phyloP scores from a whole-genome alignment of 2,797 vertebrate genomes.

The Limosa lapponica region DNA sequence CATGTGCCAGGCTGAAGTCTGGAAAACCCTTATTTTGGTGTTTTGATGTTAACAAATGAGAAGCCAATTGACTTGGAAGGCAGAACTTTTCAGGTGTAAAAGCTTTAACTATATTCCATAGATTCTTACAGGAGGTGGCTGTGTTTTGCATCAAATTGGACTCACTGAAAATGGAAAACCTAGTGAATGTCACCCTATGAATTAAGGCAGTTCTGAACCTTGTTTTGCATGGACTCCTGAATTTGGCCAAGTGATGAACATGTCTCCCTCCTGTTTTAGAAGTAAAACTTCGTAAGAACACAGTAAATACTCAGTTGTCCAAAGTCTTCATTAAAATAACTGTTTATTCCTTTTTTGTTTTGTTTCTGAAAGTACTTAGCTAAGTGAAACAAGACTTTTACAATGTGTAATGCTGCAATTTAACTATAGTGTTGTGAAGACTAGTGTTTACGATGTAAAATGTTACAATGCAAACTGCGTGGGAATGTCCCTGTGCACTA shows the following conservation, averaged over 20 bases:
- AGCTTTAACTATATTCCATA: neutral
- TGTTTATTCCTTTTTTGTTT: slow-evolving; percentile 1
- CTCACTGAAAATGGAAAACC: neutral
- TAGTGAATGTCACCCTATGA: neutral
- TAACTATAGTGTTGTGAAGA: slow-evolving; percentile 48
- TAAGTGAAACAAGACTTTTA: slow-evolving; percentile 11
- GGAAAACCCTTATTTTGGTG: neutral
- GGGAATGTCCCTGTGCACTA: slow-evolving; percentile 20
- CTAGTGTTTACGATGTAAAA: slow-evolving; percentile 31
- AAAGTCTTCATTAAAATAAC: slow-evolving; percentile 6
- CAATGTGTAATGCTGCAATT: slow-evolving; percentile 26
- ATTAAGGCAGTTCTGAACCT: neutral
- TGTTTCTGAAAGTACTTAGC: slow-evolving; percentile 31
- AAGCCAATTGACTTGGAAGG: neutral
- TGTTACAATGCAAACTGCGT: neutral
- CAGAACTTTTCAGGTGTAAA: neutral
- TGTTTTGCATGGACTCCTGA: slow-evolving; percentile 18
- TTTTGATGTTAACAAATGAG: neutral
- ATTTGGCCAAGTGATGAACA: neutral
- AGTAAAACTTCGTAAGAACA: neutral
- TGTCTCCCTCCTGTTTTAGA: neutral
- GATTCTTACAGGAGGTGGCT: neutral
- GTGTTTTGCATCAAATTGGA: neutral
- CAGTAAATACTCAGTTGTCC: neutral
- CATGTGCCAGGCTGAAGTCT: neutral